These are phyloP conservation scores for Hypsopygia costalis DNA, from an alignment of 2,888 invertebrate genomes.

Conservation along the genomic window DNA sequence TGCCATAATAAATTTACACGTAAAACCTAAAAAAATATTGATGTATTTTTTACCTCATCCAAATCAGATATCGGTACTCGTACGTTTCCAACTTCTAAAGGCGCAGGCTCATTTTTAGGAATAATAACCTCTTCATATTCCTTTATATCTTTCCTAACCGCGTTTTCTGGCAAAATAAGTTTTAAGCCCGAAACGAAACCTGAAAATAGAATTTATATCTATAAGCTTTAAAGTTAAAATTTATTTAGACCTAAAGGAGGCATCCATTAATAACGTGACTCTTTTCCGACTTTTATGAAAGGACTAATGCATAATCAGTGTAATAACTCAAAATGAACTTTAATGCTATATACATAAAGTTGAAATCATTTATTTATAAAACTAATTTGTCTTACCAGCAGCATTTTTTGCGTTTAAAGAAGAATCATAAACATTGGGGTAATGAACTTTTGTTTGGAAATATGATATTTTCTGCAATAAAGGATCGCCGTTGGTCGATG, in stretches of 20 bases:
- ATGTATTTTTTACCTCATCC: slow-evolving; percentile 78
- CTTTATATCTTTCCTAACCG: slow-evolving; percentile 85
- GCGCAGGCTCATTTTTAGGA: slow-evolving; percentile 83
- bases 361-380: too few species aligned
- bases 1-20: too few species aligned
- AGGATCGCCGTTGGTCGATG: slow-evolving; percentile 48
- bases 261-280: too few species aligned
- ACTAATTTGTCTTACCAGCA: slow-evolving; percentile 64
- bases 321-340: too few species aligned
- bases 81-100: slow-evolving; percentile 82
- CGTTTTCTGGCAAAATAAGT: slow-evolving; percentile 89
- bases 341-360: too few species aligned
- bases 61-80: slow-evolving; percentile 82
- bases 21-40: too few species aligned
- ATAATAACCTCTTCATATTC: slow-evolving; percentile 93
- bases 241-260: too few species aligned
- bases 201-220: slow-evolving; percentile 37
- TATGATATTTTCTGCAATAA: slow-evolving; percentile 63
- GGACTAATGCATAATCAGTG: too few species aligned
- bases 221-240: too few species aligned
- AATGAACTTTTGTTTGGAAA: slow-evolving; percentile 79
- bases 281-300: too few species aligned
- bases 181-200: slow-evolving; percentile 90
- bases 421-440: slow-evolving; percentile 94
- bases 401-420: slow-evolving; percentile 84